phyloP scores from a whole-genome alignment of 2,888 invertebrate species.

The Laothoe populi region DNA sequence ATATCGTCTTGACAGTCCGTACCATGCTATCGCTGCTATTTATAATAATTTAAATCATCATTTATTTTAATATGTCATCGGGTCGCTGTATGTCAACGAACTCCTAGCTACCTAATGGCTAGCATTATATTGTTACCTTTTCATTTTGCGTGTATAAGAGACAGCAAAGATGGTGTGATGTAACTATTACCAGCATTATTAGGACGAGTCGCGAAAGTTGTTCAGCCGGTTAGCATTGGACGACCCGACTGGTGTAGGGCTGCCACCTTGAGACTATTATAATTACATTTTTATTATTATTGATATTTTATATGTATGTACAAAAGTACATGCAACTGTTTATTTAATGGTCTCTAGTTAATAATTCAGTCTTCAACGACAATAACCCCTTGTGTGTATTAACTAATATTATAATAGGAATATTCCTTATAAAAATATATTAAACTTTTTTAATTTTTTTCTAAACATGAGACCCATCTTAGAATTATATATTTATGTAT shows the following conservation, averaged over 20 bases:
- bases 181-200: slow-evolving; percentile 70
- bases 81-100: slow-evolving; percentile 25
- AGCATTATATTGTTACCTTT: slow-evolving; percentile 37
- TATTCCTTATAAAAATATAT: too few relatives aligned
- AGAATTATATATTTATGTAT: background rate
- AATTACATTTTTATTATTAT: background rate
- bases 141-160: slow-evolving; percentile 39
- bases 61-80: slow-evolving; percentile 13
- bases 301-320: too few relatives aligned
- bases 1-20: too few relatives aligned
- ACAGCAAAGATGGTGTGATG: slow-evolving; percentile 48
- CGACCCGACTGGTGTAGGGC: slow-evolving; percentile 42
- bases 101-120: slow-evolving; percentile 28
- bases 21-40: too few relatives aligned
- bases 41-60: background rate
- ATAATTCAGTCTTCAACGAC: too few relatives aligned
- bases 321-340: too few relatives aligned
- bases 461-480: too few relatives aligned
- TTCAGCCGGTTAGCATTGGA: slow-evolving; percentile 53
- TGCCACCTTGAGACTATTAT: slow-evolving; percentile 34
- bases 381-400: too few relatives aligned
- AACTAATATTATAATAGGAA: too few relatives aligned
- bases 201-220: slow-evolving; percentile 78
- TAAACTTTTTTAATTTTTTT: too few relatives aligned
- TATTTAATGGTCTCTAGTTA: too few relatives aligned